Conservation (phyloP, 2,888 invertebrate genomes). For the Cremastinae sp. region DNA sequence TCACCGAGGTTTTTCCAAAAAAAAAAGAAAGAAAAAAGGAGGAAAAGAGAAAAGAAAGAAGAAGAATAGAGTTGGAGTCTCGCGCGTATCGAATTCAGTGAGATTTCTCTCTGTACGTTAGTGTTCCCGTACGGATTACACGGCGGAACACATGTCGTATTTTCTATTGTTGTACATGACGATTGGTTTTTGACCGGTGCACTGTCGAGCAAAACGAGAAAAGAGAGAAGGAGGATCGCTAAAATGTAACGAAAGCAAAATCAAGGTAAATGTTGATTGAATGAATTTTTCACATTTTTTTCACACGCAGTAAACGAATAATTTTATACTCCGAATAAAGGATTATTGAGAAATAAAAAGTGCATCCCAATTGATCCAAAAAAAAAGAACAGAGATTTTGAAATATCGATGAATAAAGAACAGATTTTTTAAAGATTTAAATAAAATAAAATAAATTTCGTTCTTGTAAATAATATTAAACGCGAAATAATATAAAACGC, state of each 20-base stretch:
- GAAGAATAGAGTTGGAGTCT: constrained; percentile 9
- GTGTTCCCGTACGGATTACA: constrained; percentile 65
- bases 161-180: constrained; percentile 61
- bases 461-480: too few species aligned
- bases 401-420: too few species aligned
- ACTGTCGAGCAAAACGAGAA: constrained; percentile 9
- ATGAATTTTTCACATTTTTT: too few species aligned
- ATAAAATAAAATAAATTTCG: too few species aligned
- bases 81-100: constrained; percentile 51
- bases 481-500: too few species aligned
- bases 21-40: constrained; percentile 37
- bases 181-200: constrained; percentile 56
- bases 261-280: constrained; percentile 30
- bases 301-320: too few species aligned
- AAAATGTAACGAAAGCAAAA: too few species aligned
- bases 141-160: constrained; percentile 69
- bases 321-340: too few species aligned
- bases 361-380: too few species aligned
- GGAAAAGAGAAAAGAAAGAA: constrained; percentile 55
- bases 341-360: too few species aligned
- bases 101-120: constrained; percentile 36
- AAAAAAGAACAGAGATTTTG: too few species aligned
- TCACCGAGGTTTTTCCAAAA: constrained; percentile 19
- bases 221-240: not conserved
- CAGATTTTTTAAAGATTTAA: too few species aligned